Percentiles rank a stretch among this genome's conserved stretches.
phyloP scores from a whole-genome alignment of 2,113 vertebrate species.

The Lagopus muta region DNA sequence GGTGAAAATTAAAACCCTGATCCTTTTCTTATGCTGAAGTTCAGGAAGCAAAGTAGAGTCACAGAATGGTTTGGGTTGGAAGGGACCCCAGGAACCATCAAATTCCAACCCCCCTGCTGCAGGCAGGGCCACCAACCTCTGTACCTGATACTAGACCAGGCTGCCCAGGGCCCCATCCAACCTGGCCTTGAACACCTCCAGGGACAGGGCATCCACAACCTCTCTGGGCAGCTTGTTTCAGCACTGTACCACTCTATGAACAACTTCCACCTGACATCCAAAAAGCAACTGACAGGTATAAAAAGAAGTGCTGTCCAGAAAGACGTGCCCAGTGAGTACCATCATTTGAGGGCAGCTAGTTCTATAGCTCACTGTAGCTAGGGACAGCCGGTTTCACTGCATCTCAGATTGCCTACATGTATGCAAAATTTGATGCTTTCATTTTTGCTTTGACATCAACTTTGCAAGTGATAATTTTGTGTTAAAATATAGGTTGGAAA shows the following conservation, averaged over 20 bases:
- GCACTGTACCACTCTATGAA: no score
- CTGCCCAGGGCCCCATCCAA: no score
- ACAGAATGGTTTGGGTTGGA: no score
- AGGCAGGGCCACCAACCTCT: no score
- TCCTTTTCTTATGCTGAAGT: not conserved
- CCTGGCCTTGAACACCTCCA: no score
- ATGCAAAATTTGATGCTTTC: not conserved
- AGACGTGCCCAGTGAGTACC: not conserved
- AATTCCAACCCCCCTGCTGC: no score
- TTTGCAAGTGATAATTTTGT: not conserved
- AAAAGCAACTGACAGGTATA: not conserved
- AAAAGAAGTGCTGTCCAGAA: not conserved
- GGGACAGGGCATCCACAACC: no score
- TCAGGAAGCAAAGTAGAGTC: fast-evolving
- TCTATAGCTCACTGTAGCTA: not conserved
- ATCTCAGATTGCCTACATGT: not conserved
- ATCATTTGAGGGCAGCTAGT: not conserved
- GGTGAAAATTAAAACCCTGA: not conserved
- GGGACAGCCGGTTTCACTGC: not conserved
- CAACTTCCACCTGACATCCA: no score
- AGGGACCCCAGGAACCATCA: no score
- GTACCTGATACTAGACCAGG: no score
- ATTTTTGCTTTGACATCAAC: not conserved
- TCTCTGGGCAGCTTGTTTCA: no score
- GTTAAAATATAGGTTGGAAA: conserved; percentile 27